Conservation (phyloP, 2,888 invertebrate species). For the Meandrusa payeni region DNA sequence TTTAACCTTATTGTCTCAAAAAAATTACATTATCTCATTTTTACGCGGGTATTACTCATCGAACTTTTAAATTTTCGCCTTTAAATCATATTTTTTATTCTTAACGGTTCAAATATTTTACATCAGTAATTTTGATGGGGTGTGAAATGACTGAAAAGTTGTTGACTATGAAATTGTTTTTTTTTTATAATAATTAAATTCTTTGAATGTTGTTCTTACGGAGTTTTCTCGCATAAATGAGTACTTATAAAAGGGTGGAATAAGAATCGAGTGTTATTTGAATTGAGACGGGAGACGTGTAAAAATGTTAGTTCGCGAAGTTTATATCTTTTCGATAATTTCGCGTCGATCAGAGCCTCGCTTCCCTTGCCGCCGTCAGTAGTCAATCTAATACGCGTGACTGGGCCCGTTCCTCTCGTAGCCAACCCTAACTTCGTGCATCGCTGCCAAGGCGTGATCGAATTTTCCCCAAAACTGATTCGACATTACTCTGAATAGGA, state of each 20-base stretch:
- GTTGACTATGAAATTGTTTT: too few relatives aligned
- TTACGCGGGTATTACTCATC: too few relatives aligned
- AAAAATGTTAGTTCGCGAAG: slow-evolving; percentile 19
- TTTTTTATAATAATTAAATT: too few relatives aligned
- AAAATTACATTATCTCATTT: too few relatives aligned
- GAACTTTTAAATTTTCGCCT: too few relatives aligned
- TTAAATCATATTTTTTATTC: too few relatives aligned
- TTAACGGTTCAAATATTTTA: too few relatives aligned
- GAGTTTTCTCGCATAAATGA: neutral
- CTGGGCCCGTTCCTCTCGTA: slow-evolving; percentile 40
- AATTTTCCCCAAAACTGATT: slow-evolving; percentile 51
- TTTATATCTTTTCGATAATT: slow-evolving; percentile 24
- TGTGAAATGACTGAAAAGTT: too few relatives aligned
- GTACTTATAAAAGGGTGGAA: neutral
- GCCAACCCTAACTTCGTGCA: slow-evolving; percentile 42
- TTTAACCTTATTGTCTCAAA: too few relatives aligned
- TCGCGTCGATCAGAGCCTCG: slow-evolving; percentile 15
- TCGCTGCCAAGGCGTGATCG: slow-evolving; percentile 46
- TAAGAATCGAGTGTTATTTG: slow-evolving; percentile 9
- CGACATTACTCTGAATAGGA: slow-evolving; percentile 42
- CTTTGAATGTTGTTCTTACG: too few relatives aligned
- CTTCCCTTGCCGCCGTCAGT: slow-evolving; percentile 41
- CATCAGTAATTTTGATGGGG: too few relatives aligned
- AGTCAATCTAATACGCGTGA: slow-evolving; percentile 67
- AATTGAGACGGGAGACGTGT: slow-evolving; percentile 9